Base-by-base conservation (phyloP, 2,797 vertebrate genomes). In the Antrozous pallidus region DNA sequence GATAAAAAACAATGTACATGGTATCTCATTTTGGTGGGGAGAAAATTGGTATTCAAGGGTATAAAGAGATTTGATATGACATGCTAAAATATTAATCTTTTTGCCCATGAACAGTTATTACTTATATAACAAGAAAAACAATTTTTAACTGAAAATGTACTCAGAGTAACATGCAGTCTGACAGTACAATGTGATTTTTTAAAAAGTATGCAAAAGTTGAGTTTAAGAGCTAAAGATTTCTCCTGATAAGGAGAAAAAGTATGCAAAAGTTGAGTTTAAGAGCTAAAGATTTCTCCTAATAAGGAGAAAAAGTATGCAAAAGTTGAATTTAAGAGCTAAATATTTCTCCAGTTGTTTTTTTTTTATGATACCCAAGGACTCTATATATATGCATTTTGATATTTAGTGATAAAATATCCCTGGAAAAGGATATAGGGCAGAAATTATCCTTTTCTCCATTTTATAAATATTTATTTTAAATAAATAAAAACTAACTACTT, bases 401-500 rank as follows among this genome's bases (percentile, higher is more conserved):
- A 74, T 47, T 80, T 75, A 85, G 51, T 90, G 33, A 47, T 40
- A 65, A 92, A 79, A 73, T 31, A 79, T 67, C 17, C 38, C 79
- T 71, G 13, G 24, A 74, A 73, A 65, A 40, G 20, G 8, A 5
- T 79, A 45, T 18, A 71, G 54, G 8, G 1, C 28, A 77, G 36
- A 88, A 94, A 51, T 87, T 81, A 49, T 45, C 63, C 24, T 82
- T 81, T 61, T 75, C 40, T 75, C 33, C 24, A 69, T 51, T 58
- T 81, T 85, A 80, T 63, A 73, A 87, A 70, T 54, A 83, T 71
- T 88, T 92, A 70, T 81, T 88, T 77, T 82, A 81, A 82, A 82
- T 82, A 91, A 77, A 54, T 70, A 36, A 54, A 49, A 82, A 61
- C 49, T 70, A 54, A 14, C 17, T 20, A 61, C 71, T 77, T 74